phyloP scores from a whole-genome alignment of 2,888 invertebrate species.

The Leistus spinibarbis region DNA sequence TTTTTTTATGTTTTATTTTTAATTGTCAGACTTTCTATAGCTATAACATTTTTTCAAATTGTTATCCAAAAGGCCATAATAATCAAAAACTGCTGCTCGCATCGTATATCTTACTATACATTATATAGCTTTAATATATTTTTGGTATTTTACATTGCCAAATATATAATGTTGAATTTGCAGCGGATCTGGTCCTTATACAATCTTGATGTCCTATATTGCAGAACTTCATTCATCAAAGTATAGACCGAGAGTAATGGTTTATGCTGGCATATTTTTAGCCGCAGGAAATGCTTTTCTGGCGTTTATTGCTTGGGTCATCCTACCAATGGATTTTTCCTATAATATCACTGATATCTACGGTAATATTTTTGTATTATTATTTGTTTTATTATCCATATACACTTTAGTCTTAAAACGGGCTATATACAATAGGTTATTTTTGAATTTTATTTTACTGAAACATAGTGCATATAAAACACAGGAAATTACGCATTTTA shows the following conservation, averaged over 20 bases:
- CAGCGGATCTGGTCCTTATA: slow-evolving; percentile 74
- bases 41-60: too few species aligned
- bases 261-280: slow-evolving; percentile 69
- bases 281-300: slow-evolving; percentile 68
- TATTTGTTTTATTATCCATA: too few species aligned
- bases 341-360: neutral
- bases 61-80: too few species aligned
- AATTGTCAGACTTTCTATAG: neutral
- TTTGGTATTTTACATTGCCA: neutral
- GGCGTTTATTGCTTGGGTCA: slow-evolving; percentile 72
- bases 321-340: slow-evolving; percentile 68
- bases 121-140: neutral
- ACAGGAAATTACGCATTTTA: too few species aligned
- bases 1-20: neutral
- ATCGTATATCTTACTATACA: neutral
- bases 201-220: slow-evolving; percentile 73
- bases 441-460: too few species aligned
- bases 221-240: slow-evolving; percentile 74
- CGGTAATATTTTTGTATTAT: neutral
- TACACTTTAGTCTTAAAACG: too few species aligned
- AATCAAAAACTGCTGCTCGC: too few species aligned
- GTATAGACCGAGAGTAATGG: slow-evolving; percentile 68
- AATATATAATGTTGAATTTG: slow-evolving; percentile 42
- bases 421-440: too few species aligned
- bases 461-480: too few species aligned